phyloP scores from a whole-genome alignment of 1,140 invertebrate genomes.

The Callitettix versicolor region DNA sequence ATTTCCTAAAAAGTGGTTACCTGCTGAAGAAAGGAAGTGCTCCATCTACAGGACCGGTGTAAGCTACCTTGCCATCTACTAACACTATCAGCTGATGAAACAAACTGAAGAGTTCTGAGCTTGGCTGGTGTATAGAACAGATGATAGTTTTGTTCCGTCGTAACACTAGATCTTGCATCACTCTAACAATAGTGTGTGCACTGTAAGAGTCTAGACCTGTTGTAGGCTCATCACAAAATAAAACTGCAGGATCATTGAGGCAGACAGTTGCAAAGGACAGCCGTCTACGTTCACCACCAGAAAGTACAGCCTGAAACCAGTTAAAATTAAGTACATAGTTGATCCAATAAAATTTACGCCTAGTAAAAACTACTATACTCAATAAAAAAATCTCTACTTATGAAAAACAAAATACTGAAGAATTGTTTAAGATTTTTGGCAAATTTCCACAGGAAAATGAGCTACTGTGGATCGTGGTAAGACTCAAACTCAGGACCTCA shows the following conservation, averaged over 20 bases:
- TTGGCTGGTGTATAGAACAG: conserved; percentile 95
- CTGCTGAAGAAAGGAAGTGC: conserved; percentile 71
- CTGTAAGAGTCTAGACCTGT: conserved; percentile 88
- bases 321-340: conserved; percentile 3
- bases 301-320: conserved; percentile 49
- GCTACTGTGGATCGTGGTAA: too few species aligned
- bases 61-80: conserved; percentile 82
- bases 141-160: conserved; percentile 85
- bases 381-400: too few species aligned
- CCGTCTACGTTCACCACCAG: conserved; percentile 87
- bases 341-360: neutral
- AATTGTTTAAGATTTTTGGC: too few species aligned
- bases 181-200: conserved; percentile 79
- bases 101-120: conserved; percentile 79
- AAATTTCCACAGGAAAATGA: too few species aligned
- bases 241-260: conserved; percentile 78
- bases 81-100: conserved; percentile 81
- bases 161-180: too few species aligned
- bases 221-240: conserved; percentile 95
- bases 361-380: neutral
- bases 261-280: conserved; percentile 88
- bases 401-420: too few species aligned
- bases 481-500: too few species aligned
- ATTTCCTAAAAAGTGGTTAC: too few species aligned
- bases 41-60: conserved; percentile 60